Conservation (phyloP, 2,888 invertebrate genomes). For the Tenthredo notha region DNA sequence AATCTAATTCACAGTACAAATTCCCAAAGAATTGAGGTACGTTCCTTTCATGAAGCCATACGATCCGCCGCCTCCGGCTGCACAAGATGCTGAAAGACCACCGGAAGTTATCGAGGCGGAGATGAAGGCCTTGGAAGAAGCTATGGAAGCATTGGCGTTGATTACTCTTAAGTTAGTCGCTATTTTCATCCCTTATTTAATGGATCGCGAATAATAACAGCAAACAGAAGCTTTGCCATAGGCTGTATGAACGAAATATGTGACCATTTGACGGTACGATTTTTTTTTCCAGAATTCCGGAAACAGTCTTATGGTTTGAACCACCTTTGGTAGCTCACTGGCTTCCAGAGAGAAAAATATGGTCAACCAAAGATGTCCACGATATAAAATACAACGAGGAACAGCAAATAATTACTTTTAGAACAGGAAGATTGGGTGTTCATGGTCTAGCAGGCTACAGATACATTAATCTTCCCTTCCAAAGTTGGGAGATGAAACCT, state of each 20-base stretch:
- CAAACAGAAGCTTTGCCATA: neutral
- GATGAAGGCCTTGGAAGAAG: conserved; percentile 86
- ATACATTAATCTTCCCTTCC: conserved; percentile 91
- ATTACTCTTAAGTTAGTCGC: conserved; percentile 85
- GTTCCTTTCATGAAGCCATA: conserved; percentile 85
- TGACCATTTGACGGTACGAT: neutral
- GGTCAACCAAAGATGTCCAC: conserved; percentile 88
- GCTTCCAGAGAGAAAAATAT: conserved; percentile 81
- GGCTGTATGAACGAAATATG: neutral
- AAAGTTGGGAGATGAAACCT: conserved; percentile 91
- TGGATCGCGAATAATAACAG: neutral
- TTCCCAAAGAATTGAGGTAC: conserved; percentile 81
- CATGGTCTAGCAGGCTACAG: conserved; percentile 86
- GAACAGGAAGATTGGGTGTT: conserved; percentile 84
- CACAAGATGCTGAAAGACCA: conserved; percentile 84
- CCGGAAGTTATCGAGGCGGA: conserved; percentile 92
- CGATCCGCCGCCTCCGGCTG: conserved; percentile 84
- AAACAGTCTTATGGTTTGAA: conserved; percentile 88
- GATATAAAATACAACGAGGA: conserved; percentile 93
- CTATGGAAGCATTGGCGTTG: conserved; percentile 86
- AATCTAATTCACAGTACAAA: conserved; percentile 79
- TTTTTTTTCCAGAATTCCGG: conserved; percentile 81
- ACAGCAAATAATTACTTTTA: conserved; percentile 88
- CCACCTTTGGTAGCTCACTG: conserved; percentile 89
- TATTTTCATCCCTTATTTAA: neutral